Evolutionary conservation across 2,888 invertebrate species (phyloP), one percentile per base, ranked within the genome.

Genomic region (Melitaea athalia): DNA sequence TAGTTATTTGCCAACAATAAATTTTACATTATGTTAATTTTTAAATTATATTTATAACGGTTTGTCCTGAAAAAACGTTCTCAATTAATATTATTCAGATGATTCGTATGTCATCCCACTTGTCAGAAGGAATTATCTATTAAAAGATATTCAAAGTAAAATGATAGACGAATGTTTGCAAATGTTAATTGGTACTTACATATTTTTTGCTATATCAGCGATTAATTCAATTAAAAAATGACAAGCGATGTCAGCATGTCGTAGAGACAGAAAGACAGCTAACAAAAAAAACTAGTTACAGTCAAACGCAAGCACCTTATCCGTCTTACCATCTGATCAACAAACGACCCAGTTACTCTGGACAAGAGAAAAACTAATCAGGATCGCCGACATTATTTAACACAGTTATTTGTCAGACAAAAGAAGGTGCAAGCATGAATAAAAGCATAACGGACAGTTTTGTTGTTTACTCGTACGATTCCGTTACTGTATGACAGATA

Each of bases 321-420:
- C 79, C 74, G 74, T 70, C 66, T 62, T 60, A 76, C 72, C 77
- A 81, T 80, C 81, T 81, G 83, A 81, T 80, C 81, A 85, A 80
- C 88, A 88, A 72, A 86, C 81, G 86, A 80, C 89, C 88, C 73
- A 87, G 84, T 86, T 84, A 82, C 82, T 79, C 79, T 79, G 67
- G 79, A 80, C 83, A 79, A 78, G 83, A 82, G 84, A 83, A 81
- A 82, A 81, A 76, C 77, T 86, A 86, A 87, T 89, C 85, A 87
- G 85, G 84, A 85, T 83, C 84, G 80, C 83, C 82, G 82, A 85
- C 83, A 88, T 87, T 87, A 89, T 89, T 86, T 86, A 85, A 85
- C 84, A 88, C 85, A 85, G 85, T 87, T 87, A 82, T 33, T 78
- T 72, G 74, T 69, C 71, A 80, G 76, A 86, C 84, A 86, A 86